Base-by-base conservation (phyloP, 2,888 invertebrate genomes). In the Exephanes ischioxanthus region DNA sequence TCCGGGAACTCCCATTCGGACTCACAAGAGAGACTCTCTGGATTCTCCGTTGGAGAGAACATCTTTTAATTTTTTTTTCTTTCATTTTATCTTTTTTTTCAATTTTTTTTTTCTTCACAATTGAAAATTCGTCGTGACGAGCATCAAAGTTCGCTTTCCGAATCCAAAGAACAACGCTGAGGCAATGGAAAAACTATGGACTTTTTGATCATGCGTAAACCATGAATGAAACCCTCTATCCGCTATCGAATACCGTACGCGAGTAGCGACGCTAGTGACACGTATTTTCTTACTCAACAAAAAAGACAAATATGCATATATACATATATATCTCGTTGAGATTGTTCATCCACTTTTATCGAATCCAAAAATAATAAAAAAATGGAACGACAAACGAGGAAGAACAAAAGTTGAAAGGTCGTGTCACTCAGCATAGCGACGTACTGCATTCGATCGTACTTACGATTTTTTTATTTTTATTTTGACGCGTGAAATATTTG, bases 121-220 rank as follows among this genome's bases (percentile, higher is more conserved):
- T 48, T 16, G 63, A 51, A 63, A 58, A 22, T 55, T 73, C 55
- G 55, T 37, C 61, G 61, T 61, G 11, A 55, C 76, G 83, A 68
- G 68, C 67, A 73, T 77, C 92, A 91, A 91, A 91, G 48, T 51
- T 45, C 91, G 91, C 91, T 92, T 92, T 90, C 90, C 93, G 84
- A 91, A 92, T 89, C 89, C 89, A 85, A 88, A 92, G 93, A 94
- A 94, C 93, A 93, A 94, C 94, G 94, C 94, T 94, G 92, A 93
- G 94, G 94, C 94, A 94, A 94, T 93, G 90, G 91, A 87, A 92
- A 93, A 94, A 94, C 94, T 94, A 94, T 93, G 93, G 94, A 94
- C 94, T 94, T 94, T 94, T 94, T 94, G 94, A 94, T 94, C 94
- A 94, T 94, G 94, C 94, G 90, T 84, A 68, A 71, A 85, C 26